Conservation (phyloP, 2,888 invertebrate species). For the Conops quadrifasciatus region DNA sequence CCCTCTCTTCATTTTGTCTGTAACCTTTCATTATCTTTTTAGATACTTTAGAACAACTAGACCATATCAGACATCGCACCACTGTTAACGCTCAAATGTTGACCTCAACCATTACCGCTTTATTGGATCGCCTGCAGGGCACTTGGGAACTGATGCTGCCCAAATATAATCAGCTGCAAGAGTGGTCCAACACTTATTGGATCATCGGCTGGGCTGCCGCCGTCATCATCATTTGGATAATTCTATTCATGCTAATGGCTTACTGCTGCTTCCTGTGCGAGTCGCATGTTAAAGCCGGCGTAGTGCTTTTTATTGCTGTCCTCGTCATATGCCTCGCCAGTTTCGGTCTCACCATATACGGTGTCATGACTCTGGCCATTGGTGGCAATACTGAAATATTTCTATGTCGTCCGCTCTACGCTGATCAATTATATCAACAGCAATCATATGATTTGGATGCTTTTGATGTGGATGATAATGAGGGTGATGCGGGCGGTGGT, state of each 20-base stretch:
- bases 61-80: conserved; percentile 61
- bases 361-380: conserved; percentile 58
- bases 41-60: conserved; percentile 64
- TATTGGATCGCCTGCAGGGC: conserved; percentile 58
- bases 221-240: conserved; percentile 60
- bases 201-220: conserved; percentile 59
- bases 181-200: conserved; percentile 61
- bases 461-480: conserved; percentile 12
- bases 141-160: conserved; percentile 59
- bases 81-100: conserved; percentile 63
- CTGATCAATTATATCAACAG: conserved; percentile 49
- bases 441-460: conserved; percentile 32
- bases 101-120: conserved; percentile 58
- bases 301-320: conserved; percentile 59
- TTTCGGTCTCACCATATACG: conserved; percentile 59
- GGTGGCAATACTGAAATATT: conserved; percentile 67
- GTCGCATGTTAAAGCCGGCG: conserved; percentile 60
- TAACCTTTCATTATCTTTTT: conserved; percentile 19
- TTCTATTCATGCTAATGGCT: conserved; percentile 60
- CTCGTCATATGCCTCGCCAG: conserved; percentile 61
- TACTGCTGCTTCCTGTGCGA: conserved; percentile 63
- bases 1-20: background rate
- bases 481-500: background rate
- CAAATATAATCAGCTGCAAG: conserved; percentile 55
- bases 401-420: conserved; percentile 77